Evolutionary conservation across 2,888 invertebrate genomes (phyloP), one percentile per base, ranked within the genome.

Genomic region (Chloroclystis v-ata): DNA sequence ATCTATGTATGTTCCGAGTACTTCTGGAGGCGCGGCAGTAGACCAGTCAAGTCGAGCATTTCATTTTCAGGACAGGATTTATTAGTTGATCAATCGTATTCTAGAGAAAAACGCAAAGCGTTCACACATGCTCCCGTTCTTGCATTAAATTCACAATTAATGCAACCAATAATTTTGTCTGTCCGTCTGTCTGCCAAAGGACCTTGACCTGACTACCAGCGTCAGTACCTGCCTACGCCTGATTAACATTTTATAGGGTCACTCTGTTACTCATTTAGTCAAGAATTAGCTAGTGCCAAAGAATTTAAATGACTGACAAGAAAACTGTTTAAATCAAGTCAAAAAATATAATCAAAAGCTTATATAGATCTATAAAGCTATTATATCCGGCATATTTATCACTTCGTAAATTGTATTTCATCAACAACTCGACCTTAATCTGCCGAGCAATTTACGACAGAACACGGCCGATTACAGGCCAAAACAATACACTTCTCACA

Each of bases 371-470:
- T n/a, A 20, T 5, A 20, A 20, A 2, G 20, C 20, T 20, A 20
- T 20, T 20, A 20, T 4, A 20, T 20, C 52, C 54, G 50, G 11
- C 39, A 26, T 52, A 56, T 52, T 52, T 52, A 58, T 49, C 43
- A 28, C 35, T 7, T 20, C 41, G 47, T 52, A 52, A 48, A 54
- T 43, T 56, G 47, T 52, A 52, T 48, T 42, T 52, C 44, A 54
- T 51, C 51, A 60, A 61, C 61, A 56, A 66, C 52, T 61, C 62
- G 65, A 54, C 64, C 66, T 64, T 53, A 65, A 61, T 61, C 57
- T 61, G 63, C 60, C 47, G n/a, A 44, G 52, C 46, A 46, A 62
- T 63, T 63, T 63, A 65, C 53, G 52, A 41, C 43, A 33, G 42
- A 48, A 50, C 57, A 58, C 49, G 56, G 39, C 25, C n/a, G 35